phyloP scores from a whole-genome alignment of 2,113 vertebrate genomes.

The Oceanodroma tethys region DNA sequence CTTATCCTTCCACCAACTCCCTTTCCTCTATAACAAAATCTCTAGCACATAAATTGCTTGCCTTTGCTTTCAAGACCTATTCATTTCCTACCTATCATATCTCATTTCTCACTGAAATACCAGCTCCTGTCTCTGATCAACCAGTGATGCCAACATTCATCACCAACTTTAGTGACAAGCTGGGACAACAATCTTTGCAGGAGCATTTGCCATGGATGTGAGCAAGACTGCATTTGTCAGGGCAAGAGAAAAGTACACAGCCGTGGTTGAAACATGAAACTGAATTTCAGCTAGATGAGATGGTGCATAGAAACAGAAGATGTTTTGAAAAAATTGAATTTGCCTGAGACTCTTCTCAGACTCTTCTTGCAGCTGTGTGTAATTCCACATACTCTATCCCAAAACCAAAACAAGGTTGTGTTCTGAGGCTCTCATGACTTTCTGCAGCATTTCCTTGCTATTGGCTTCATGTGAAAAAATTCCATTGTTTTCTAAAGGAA shows the following conservation, averaged over 20 bases:
- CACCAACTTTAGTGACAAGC: slow-evolving; percentile 46
- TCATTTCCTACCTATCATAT: slow-evolving; percentile 32
- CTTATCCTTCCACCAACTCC: background rate
- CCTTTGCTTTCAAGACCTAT: slow-evolving; percentile 5
- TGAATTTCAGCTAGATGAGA: slow-evolving; percentile 26
- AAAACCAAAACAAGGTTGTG: background rate
- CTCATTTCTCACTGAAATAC: slow-evolving; percentile 45
- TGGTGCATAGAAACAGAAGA: slow-evolving; percentile 20
- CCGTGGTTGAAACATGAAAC: slow-evolving; percentile 15
- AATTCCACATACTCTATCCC: background rate
- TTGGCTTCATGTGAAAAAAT: background rate
- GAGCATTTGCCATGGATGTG: slow-evolving; percentile 45
- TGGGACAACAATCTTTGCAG: slow-evolving; percentile 55
- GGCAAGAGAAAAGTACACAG: background rate
- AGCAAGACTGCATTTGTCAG: slow-evolving; percentile 56
- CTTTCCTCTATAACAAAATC: background rate
- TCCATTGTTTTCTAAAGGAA: background rate
- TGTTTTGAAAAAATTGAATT: slow-evolving; percentile 12
- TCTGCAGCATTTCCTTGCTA: background rate
- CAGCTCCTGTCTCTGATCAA: slow-evolving; percentile 40
- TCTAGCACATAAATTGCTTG: background rate
- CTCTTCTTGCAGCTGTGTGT: background rate
- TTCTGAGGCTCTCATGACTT: background rate
- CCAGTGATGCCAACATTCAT: slow-evolving; percentile 50
- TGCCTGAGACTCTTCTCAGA: slow-evolving; percentile 22